These are phyloP conservation scores for Garra rufa DNA, from an alignment of 2,113 vertebrate species.

Conservation along the genomic window DNA sequence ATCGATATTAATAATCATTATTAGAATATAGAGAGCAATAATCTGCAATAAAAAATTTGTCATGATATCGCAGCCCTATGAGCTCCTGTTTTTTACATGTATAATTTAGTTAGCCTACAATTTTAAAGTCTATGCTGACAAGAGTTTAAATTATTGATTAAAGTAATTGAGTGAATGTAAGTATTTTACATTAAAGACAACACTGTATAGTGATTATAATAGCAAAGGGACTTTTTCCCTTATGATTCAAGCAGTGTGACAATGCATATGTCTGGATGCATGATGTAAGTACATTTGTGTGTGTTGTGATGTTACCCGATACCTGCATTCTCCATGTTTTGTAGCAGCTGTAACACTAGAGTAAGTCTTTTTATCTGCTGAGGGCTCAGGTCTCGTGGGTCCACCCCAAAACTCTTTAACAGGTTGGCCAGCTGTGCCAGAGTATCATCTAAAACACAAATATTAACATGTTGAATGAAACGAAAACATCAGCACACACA, in stretches of 20 bases:
- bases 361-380: conserved; percentile 87
- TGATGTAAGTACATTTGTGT: background rate
- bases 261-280: background rate
- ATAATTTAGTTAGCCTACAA: too few species aligned
- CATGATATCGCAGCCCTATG: too few species aligned
- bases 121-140: too few species aligned
- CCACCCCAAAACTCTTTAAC: conserved; percentile 81
- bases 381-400: conserved; percentile 84
- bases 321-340: conserved; percentile 65
- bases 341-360: conserved; percentile 81
- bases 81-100: too few species aligned
- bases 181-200: too few species aligned
- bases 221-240: background rate
- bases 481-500: background rate
- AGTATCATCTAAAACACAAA: conserved; percentile 64
- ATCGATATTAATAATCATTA: too few species aligned
- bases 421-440: conserved; percentile 81
- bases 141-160: too few species aligned
- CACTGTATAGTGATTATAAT: too few species aligned
- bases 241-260: background rate
- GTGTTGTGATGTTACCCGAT: background rate
- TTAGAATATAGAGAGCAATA: too few species aligned
- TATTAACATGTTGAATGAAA: background rate
- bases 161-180: too few species aligned
- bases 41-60: too few species aligned